Conservation (phyloP, 2,113 vertebrate genomes). For the Eptesicus fuscus region DNA sequence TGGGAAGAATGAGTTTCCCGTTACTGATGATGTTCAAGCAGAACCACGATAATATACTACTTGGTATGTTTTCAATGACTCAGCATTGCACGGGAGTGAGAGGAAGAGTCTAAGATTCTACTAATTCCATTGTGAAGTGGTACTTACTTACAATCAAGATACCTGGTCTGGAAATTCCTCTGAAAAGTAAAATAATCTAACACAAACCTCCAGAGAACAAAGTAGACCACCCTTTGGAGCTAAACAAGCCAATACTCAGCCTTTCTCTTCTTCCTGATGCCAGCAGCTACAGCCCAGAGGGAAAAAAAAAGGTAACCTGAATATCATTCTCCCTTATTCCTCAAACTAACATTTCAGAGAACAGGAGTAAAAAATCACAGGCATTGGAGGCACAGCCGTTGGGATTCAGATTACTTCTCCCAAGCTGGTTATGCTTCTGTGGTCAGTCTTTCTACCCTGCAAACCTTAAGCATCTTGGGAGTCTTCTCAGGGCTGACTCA, state of each 20-base stretch:
- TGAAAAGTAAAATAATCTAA: neutral
- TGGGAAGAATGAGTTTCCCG: neutral
- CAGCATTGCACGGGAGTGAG: neutral
- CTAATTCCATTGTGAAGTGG: neutral
- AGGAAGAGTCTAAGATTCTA: neutral
- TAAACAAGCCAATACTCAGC: neutral
- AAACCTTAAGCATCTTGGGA: neutral
- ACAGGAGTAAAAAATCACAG: conserved; percentile 1
- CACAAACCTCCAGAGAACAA: neutral
- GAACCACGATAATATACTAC: neutral
- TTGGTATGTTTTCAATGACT: neutral
- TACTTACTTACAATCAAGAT: neutral
- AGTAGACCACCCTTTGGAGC: neutral
- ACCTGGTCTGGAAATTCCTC: conserved; percentile 13
- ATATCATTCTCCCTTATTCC: neutral
- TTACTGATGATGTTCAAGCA: neutral
- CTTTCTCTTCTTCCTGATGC: neutral
- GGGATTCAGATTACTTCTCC: neutral
- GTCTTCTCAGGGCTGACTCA: neutral
- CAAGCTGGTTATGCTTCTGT: neutral
- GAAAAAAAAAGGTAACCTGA: neutral
- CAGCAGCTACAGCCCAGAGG: neutral
- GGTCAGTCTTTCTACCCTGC: neutral
- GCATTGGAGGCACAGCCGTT: neutral
- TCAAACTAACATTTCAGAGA: conserved; percentile 4